Conservation (phyloP, 2,113 vertebrate species). For the Chionis minor region DNA sequence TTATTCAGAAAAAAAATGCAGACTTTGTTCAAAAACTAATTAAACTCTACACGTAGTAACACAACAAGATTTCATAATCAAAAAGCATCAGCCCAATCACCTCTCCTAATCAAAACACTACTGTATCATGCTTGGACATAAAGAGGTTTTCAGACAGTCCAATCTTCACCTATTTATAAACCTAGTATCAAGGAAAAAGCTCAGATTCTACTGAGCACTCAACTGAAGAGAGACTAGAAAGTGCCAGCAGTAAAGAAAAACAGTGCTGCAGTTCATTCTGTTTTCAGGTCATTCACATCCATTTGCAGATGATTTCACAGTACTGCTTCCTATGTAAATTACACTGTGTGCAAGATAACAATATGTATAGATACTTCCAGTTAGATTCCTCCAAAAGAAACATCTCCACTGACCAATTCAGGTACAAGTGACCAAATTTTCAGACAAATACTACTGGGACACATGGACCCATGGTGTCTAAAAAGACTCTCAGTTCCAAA, state of each 20-base stretch:
- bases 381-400: neutral
- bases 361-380: neutral
- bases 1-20: neutral
- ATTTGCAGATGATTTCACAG: neutral
- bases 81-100: neutral
- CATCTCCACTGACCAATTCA: neutral
- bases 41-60: neutral
- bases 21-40: neutral
- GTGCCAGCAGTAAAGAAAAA: neutral
- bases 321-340: neutral
- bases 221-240: neutral
- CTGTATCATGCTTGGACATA: neutral
- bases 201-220: neutral
- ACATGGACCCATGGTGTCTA: neutral
- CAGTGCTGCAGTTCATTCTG: neutral
- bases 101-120: conserved; percentile 4
- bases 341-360: neutral
- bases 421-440: neutral
- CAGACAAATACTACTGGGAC: neutral
- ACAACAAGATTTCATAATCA: neutral
- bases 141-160: neutral
- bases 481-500: neutral
- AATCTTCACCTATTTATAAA: neutral
- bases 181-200: neutral
- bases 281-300: neutral